phyloP scores from a whole-genome alignment of 2,113 vertebrate genomes.

The Lamprotornis superbus region DNA sequence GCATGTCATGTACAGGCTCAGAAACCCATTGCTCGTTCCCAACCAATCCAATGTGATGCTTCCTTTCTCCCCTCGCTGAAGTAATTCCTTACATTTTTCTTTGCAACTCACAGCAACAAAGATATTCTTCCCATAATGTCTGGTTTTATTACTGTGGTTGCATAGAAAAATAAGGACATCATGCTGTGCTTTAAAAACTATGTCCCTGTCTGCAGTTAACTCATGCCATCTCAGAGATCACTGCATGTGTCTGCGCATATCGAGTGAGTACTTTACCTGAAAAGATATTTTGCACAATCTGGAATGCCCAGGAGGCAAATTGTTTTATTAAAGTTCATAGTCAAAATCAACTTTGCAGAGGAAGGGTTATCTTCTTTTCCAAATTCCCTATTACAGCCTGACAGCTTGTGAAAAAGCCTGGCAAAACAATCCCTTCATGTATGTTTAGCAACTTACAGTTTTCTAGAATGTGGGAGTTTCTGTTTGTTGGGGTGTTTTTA shows the following conservation, averaged over 20 bases:
- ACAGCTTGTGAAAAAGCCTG: neutral
- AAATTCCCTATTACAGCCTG: constrained; percentile 10
- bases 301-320: constrained; percentile 44
- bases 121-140: neutral
- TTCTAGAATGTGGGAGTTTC: neutral
- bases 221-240: neutral
- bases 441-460: neutral
- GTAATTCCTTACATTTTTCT: constrained; percentile 5
- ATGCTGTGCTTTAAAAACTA: constrained; percentile 3
- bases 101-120: neutral
- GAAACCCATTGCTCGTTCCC: neutral
- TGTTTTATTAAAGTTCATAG: constrained; percentile 43
- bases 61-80: neutral
- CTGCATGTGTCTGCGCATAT: neutral
- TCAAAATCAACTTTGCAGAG: constrained; percentile 40
- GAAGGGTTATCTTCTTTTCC: constrained; percentile 40
- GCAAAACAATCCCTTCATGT: neutral
- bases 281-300: neutral
- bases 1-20: neutral
- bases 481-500: neutral
- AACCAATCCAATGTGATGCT: neutral
- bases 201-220: neutral
- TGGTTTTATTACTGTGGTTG: neutral
- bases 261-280: neutral
- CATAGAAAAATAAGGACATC: constrained; percentile 2